A percentile compares a stretch with the other conserved stretches of the same genome.
phyloP scores from a whole-genome alignment of 1,140 invertebrate genomes.

The Capitella teleta region DNA sequence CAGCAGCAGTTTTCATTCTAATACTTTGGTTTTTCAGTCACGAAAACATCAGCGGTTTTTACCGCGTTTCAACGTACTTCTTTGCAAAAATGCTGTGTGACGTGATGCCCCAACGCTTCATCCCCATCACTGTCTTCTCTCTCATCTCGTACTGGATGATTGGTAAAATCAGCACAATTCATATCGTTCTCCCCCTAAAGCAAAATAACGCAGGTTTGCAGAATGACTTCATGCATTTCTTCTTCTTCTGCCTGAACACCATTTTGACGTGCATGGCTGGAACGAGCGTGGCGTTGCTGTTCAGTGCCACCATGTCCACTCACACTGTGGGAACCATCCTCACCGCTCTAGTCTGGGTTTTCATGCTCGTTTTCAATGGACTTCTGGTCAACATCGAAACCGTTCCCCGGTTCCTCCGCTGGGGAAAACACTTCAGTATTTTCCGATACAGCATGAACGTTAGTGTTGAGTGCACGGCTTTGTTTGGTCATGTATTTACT shows the following conservation, averaged over 20 bases:
- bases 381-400: slow-evolving; percentile 35
- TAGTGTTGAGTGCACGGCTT: slow-evolving; percentile 1
- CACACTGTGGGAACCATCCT: slow-evolving; percentile 34
- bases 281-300: slow-evolving; percentile 28
- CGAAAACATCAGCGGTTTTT: slow-evolving; percentile 41
- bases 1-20: background rate
- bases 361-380: slow-evolving; percentile 43
- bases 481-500: background rate
- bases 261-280: slow-evolving; percentile 29
- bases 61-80: slow-evolving; percentile 38
- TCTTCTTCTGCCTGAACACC: slow-evolving; percentile 29
- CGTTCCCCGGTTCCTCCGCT: slow-evolving; percentile 29
- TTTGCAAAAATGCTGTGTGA: slow-evolving; percentile 38
- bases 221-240: slow-evolving; percentile 21
- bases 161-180: no score
- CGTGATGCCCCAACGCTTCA: slow-evolving; percentile 31
- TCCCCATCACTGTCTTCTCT: slow-evolving; percentile 31
- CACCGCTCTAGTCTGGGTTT: slow-evolving; percentile 30
- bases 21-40: slow-evolving; percentile 22
- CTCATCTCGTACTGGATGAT: slow-evolving; percentile 38
- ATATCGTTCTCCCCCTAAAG: no score
- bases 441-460: slow-evolving; percentile 36
- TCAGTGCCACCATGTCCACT: slow-evolving; percentile 30
- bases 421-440: slow-evolving; percentile 36
- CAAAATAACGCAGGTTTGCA: slow-evolving; percentile 36